Evolutionary conservation across 2,113 vertebrate species (phyloP).

Genomic region (Notothenia coriiceps): DNA sequence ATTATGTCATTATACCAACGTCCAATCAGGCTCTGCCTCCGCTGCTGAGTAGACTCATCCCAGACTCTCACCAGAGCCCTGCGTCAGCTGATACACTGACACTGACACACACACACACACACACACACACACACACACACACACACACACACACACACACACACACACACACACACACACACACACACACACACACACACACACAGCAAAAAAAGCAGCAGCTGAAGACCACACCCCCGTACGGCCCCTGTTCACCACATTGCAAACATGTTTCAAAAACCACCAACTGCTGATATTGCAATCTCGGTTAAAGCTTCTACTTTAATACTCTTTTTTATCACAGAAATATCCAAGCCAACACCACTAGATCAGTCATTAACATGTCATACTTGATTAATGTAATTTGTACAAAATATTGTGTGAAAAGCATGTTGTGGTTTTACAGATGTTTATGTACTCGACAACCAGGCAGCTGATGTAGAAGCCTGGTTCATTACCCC

Average conservation of each 20-base stretch:
- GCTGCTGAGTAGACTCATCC: conserved; percentile 71
- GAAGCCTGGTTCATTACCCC: too few species aligned
- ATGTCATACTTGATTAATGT: neutral
- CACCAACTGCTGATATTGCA: conserved; percentile 28
- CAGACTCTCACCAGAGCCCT: conserved; percentile 50
- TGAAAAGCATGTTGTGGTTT: neutral
- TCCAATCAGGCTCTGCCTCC: conserved; percentile 58
- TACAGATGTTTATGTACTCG: neutral
- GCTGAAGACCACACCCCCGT: conserved; percentile 42
- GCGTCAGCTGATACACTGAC: too few species aligned
- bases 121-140: conserved; percentile 31
- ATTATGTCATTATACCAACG: conserved; percentile 72
- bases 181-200: conserved; percentile 29
- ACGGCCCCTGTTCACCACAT: conserved; percentile 28
- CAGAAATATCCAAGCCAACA: too few species aligned
- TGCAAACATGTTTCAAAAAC: conserved; percentile 43
- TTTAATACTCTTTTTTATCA: too few species aligned
- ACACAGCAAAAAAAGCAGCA: conserved; percentile 50
- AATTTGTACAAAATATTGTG: neutral
- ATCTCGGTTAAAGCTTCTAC: neutral
- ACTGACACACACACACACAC: conserved; percentile 28
- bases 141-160: conserved; percentile 32
- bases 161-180: conserved; percentile 39
- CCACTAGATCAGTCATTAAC: neutral
- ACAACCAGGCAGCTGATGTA: neutral